These are phyloP conservation scores for Chalcis sispes DNA, from an alignment of 2,888 invertebrate genomes.

Conservation along the genomic window DNA sequence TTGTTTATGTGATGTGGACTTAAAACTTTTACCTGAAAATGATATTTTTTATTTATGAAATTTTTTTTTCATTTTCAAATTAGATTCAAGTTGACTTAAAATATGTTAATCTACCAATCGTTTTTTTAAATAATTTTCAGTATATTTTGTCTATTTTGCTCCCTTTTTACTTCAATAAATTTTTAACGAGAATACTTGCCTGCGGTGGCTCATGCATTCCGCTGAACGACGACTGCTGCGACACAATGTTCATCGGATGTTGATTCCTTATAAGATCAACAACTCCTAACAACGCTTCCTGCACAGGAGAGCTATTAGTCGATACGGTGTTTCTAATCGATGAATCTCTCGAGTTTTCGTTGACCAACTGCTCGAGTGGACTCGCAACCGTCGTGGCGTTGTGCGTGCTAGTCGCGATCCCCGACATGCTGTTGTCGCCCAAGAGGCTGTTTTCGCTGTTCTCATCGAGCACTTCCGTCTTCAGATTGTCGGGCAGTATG, in stretches of 20 bases:
- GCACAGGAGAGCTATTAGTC: slow-evolving; percentile 65
- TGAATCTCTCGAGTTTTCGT: slow-evolving; percentile 76
- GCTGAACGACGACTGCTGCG: slow-evolving; percentile 65
- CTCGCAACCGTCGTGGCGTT: slow-evolving; percentile 64
- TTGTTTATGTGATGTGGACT: slow-evolving; percentile 72
- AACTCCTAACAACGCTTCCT: slow-evolving; percentile 71
- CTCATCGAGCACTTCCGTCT: slow-evolving; percentile 83
- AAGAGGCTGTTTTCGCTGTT: slow-evolving; percentile 82
- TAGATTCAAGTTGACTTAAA: no score
- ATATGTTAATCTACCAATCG: no score
- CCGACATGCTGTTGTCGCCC: slow-evolving; percentile 75
- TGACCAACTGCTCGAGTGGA: slow-evolving; percentile 73
- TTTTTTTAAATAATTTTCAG: no score
- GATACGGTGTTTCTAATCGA: slow-evolving; percentile 25
- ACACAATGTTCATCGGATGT: slow-evolving; percentile 65
- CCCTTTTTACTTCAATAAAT: no score
- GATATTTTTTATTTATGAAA: background rate
- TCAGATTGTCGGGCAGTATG: slow-evolving; percentile 79
- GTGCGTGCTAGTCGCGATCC: slow-evolving; percentile 60
- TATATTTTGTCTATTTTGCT: no score
- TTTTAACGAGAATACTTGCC: slow-evolving; percentile 32
- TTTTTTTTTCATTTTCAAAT: no score
- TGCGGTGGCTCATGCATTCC: slow-evolving; percentile 67
- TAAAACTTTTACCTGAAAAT: slow-evolving; percentile 68
- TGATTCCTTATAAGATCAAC: slow-evolving; percentile 77